A percentile compares a stretch with the other conserved stretches of the same genome.
Evolutionary conservation across 2,113 vertebrate species (phyloP).

Genomic region (Forbesichthys agassizii): DNA sequence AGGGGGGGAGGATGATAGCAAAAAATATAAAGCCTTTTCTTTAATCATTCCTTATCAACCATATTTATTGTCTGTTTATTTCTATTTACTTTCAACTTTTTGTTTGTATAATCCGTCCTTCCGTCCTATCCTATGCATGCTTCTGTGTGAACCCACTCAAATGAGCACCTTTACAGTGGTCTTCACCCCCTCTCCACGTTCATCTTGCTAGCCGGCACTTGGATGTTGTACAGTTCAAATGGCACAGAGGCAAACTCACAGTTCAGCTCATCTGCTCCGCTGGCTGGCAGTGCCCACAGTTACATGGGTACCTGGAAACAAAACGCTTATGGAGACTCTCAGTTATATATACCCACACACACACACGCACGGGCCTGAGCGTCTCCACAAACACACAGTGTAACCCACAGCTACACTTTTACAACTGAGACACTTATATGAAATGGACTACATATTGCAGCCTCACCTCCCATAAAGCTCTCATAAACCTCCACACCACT

Average conservation of each 20-base stretch:
- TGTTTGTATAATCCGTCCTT: not conserved
- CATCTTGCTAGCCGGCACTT: conserved; percentile 42
- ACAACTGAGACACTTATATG: conserved; percentile 61
- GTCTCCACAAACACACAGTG: not conserved
- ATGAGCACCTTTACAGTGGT: conserved; percentile 9
- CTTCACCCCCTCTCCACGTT: conserved; percentile 12
- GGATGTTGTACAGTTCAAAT: conserved; percentile 53
- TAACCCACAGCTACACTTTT: not conserved
- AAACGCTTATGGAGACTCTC: not conserved
- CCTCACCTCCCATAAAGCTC: conserved; percentile 71
- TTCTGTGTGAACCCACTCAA: not conserved
- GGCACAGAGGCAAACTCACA: conserved; percentile 57
- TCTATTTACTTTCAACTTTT: not conserved
- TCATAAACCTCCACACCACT: conserved; percentile 58
- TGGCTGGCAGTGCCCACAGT: conserved; percentile 7
- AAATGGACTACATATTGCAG: conserved; percentile 61
- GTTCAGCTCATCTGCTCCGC: conserved; percentile 49
- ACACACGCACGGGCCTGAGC: not conserved
- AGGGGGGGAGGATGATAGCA: too few relatives aligned
- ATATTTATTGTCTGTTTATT: not conserved
- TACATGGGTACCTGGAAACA: not conserved
- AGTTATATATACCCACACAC: not conserved
- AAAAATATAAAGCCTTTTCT: not conserved
- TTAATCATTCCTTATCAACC: not conserved
- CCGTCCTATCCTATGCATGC: not conserved